Conservation (phyloP, 2,797 vertebrate species). For the Scolopax bukidnonensis region DNA sequence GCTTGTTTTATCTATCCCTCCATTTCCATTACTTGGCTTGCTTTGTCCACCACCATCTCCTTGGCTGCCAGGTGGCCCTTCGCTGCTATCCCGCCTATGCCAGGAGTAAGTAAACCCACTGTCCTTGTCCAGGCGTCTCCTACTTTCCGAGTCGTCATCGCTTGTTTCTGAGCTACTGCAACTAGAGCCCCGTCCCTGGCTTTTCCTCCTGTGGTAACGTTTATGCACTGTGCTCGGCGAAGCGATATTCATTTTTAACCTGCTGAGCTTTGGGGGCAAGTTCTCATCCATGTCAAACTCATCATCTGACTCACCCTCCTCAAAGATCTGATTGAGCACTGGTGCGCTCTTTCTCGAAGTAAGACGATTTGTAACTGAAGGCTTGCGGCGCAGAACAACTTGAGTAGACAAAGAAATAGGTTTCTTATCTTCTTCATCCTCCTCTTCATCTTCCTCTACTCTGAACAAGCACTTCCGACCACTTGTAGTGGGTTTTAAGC, state of each 20-base stretch:
- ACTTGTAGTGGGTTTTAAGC: slow-evolving; percentile 76
- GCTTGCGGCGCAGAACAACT: slow-evolving; percentile 90
- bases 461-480: slow-evolving; percentile 92
- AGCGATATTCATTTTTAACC: slow-evolving; percentile 94
- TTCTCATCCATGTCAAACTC: slow-evolving; percentile 96
- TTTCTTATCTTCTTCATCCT: slow-evolving; percentile 93
- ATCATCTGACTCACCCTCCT: slow-evolving; percentile 96
- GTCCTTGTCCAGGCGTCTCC: slow-evolving; percentile 92
- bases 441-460: slow-evolving; percentile 95
- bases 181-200: slow-evolving; percentile 94
- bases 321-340: slow-evolving; percentile 97
- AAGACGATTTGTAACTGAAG: slow-evolving; percentile 95
- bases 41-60: slow-evolving; percentile 89
- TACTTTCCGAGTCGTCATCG: slow-evolving; percentile 94
- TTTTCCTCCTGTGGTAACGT: slow-evolving; percentile 93
- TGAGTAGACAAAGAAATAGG: slow-evolving; percentile 87
- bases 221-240: slow-evolving; percentile 92
- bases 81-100: slow-evolving; percentile 94
- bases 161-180: slow-evolving; percentile 98
- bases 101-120: slow-evolving; percentile 88
- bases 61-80: slow-evolving; percentile 92
- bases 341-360: slow-evolving; percentile 95
- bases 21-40: slow-evolving; percentile 85
- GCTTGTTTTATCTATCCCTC: slow-evolving; percentile 86
- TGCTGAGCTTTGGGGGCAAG: slow-evolving; percentile 93